Base-by-base conservation (phyloP, 2,113 vertebrate genomes). In the Mus pahari region DNA sequence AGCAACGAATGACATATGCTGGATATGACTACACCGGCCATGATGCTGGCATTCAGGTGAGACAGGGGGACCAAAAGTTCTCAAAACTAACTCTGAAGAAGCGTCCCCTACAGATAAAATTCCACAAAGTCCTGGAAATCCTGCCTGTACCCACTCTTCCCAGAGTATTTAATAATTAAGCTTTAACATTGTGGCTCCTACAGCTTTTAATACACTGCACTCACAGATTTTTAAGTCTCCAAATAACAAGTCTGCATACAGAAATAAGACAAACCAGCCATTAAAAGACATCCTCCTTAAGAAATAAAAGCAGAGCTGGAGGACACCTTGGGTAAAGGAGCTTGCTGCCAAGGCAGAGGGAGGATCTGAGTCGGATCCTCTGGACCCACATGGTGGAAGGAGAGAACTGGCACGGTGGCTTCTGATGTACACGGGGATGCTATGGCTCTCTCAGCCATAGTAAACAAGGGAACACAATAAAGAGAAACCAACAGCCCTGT, bases 211-310 rank as follows among this genome's bases (percentile, higher is more conserved):
- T 77, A 73, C 6, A 90, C 48, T 7, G 19, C 17, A 89, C 12
- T 13, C 62, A 93, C 39, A 92, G 74, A 92, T 90, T 83, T 81
- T 78, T 62, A 92, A 92, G 64, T 87, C 83, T 90, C 7, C 53
- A 64, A 70, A 20, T 87, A 75, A 55, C 81, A 95, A 53, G 50
- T 92, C 84, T 74, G 78, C 26, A 87, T 5, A 74, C 8, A 94
- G 26, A 91, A 92, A 64, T 90, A 79, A 95, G 86, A 93, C 71
- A 96, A 94, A 83, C 0, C 39, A 93, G 45, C 3, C 39, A 92
- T 50, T 84, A 36, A 81, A 90, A 96, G n/a, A 11, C 5, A 78
- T 90, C 90, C 33, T 93, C 26, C 91, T 45, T 36, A 94, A 89
- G 19, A 53, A 78, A 78, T 55, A 66, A 66, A 86, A 66, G 12